These are phyloP conservation scores for Lytechinus pictus DNA, from an alignment of 35 echinoderm and acorn worm species.

Conservation along the genomic window DNA sequence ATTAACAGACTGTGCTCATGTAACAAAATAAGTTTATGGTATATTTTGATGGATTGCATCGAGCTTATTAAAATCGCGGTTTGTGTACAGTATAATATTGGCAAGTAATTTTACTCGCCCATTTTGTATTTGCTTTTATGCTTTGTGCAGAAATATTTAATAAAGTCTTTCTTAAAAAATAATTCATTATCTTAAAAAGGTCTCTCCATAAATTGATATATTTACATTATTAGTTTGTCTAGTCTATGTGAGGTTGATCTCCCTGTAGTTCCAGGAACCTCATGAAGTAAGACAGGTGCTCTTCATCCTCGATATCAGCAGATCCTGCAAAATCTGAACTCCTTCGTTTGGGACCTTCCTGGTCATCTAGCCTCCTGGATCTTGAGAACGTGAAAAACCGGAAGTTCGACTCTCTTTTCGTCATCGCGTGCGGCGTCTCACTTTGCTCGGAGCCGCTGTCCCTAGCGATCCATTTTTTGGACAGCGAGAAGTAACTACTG, in stretches of 20 bases:
- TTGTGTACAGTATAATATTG: no score
- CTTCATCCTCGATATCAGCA: background rate
- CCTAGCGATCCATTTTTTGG: background rate
- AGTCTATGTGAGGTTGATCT: background rate
- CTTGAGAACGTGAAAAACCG: background rate
- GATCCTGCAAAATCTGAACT: background rate
- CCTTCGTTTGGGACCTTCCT: background rate
- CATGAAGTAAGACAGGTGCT: background rate
- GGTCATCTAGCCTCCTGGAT: background rate
- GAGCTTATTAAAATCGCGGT: no score
- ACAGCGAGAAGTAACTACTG: background rate
- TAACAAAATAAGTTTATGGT: no score
- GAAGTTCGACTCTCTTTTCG: constrained; percentile 1
- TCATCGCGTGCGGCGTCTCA: background rate
- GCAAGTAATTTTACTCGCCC: no score
- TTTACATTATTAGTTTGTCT: background rate
- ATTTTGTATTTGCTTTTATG: no score
- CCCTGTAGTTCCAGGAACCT: background rate
- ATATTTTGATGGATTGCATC: no score
- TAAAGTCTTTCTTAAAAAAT: no score
- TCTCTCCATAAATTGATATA: no score
- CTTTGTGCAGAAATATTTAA: no score
- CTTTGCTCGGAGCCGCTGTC: background rate
- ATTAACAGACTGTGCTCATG: no score
- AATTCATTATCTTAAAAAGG: no score